Evolutionary conservation across 2,797 vertebrate species (phyloP).

Genomic region (Yasuhikotakia modesta): DNA sequence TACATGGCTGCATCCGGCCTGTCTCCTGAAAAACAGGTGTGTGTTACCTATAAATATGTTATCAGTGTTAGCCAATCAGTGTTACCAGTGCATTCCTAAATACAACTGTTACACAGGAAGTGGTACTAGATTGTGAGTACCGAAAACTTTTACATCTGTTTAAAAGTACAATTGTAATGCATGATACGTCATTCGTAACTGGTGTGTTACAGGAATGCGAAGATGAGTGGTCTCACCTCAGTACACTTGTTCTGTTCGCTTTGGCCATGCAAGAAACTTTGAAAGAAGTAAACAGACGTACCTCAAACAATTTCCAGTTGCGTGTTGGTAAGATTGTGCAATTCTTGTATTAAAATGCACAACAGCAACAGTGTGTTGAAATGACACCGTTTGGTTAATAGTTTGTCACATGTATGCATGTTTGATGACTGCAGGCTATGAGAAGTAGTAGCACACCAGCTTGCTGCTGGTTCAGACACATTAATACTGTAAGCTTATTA

Average conservation of each 20-base stretch:
- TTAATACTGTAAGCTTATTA: no score
- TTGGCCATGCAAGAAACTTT: conserved; percentile 87
- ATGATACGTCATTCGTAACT: neutral
- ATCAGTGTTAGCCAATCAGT: no score
- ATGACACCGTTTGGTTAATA: no score
- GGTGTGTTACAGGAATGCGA: conserved; percentile 36
- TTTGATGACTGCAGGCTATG: no score
- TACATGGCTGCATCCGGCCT: conserved; percentile 87
- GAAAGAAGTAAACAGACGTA: conserved; percentile 87
- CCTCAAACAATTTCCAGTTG: conserved; percentile 87
- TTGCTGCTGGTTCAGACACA: no score
- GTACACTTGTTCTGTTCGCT: conserved; percentile 84
- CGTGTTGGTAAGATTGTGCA: conserved; percentile 71
- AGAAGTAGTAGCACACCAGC: no score
- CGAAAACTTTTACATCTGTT: neutral
- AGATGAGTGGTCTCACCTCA: conserved; percentile 73
- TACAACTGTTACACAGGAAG: neutral
- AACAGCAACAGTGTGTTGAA: no score
- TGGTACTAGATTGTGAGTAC: no score
- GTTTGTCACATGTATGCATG: no score
- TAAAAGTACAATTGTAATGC: neutral
- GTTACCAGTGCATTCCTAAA: neutral
- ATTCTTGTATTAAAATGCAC: neutral
- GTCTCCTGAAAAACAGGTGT: conserved; percentile 74
- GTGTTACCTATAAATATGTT: conserved; percentile 12